Evolutionary conservation across 2,797 vertebrate species (phyloP), one percentile per base, ranked within the genome.

Genomic region (Telmatherina bonti): DNA sequence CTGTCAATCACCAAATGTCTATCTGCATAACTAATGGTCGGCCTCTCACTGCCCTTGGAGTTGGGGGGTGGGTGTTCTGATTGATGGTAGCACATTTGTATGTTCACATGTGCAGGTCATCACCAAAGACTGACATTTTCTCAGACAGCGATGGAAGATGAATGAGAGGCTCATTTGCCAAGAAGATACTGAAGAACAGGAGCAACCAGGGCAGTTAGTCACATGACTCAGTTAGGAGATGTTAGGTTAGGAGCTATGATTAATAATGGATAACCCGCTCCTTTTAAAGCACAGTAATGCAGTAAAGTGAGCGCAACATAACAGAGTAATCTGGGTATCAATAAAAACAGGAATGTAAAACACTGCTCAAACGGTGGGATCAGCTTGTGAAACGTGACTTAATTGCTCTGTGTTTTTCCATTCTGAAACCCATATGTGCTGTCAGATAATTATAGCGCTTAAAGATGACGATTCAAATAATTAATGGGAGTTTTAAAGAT

Each of bases 1-100:
- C 84, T 83, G 89, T 87, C 88, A 85, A 81, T 92, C 87, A 90
- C 61, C 70, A 62, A 64, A 62, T 52, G 65, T 79, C 58, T 71
- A 75, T 82, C 74, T 76, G 74, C 75, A 82, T 88, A 84, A 76
- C 70, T 74, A 78, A 85, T 76, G 79, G 82, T 26, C 38, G 58
- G 60, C 53, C 69, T 76, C 58, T 24, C 58, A 56, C 78, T 90
- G 82, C 84, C 90, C 77, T 83, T 90, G 82, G 79, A 82, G 72
- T 67, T 76, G 13, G 29, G 60, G 72, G n/a, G 47, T 45, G 29
- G 36, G 52, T 65, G 38, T 51, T 76, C 38, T 85, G 84, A 92
- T 88, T 91, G 78, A 90, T 86, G 71, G 47, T 53, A 79, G 59
- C 58, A 65, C 54, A 81, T 85, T 91, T 65, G 67, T 72, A 85